Base-by-base conservation (phyloP, 2,888 invertebrate genomes). In the Drosophila birchii region DNA sequence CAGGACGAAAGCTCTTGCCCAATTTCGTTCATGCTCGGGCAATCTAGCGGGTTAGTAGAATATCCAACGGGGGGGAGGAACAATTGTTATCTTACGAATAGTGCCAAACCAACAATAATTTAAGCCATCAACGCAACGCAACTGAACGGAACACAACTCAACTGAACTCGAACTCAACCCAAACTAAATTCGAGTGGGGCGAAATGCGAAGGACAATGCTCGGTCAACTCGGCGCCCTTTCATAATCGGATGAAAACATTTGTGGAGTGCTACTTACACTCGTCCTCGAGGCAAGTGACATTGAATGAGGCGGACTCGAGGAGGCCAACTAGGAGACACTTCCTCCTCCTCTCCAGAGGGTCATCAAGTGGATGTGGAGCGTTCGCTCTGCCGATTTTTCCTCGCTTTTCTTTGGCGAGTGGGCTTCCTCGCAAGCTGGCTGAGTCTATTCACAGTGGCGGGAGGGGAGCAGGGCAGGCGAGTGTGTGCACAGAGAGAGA, bases 221-320 rank as follows among this genome's bases (percentile, higher is more conserved):
- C 59, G 78, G 80, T 77, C 82, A 79, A 81, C 79, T 74, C 64
- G 73, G 71, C 67, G 71, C 63, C 49, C 69, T 80, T 64, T 75
- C 70, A 74, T 76, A 88, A 82, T 76, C 80, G 82, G 76, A 86
- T 76, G 68, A 49, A 66, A 63, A 74, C 82, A 76, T 78, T 86
- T 72, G 71, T 72, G 64, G 78, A 75, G 71, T 80, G 62, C 79
- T 78, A 86, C 86, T 86, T 86, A 86, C 86, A 74, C 71, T 84
- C 71, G 80, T 89, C 89, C 89, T 89, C 72, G 82, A 84, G 60
- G 88, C 70, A 72, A 89, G 79, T 72, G 86, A 81, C 90, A 87
- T 90, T 78, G 79, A 77, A 68, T 69, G 70, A 68, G 47, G 67
- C 68, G 71, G 39, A 63, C 76, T 51, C 44, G 47, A 76, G 59